Percentiles rank a stretch among this genome's conserved stretches.
phyloP scores from a whole-genome alignment of 2,888 invertebrate species.

The Coronaproctus castanopsis region DNA sequence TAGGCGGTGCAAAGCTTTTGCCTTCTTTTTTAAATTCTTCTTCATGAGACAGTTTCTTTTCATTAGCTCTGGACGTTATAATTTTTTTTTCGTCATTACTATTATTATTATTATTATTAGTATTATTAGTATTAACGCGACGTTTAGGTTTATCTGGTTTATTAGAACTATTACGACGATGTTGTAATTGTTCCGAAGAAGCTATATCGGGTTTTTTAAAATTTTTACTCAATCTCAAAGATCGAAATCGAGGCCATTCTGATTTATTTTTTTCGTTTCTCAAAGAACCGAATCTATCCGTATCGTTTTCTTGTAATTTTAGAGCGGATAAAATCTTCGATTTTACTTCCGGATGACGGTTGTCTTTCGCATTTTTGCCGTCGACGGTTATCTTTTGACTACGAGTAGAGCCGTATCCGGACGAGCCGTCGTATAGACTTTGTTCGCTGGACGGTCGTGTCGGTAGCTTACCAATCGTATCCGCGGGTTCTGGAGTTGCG shows the following conservation, averaged over 20 bases:
- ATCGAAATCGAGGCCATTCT: slow-evolving; percentile 22
- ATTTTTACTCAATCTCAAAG: slow-evolving; percentile 18
- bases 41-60: too few species aligned
- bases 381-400: slow-evolving; percentile 16
- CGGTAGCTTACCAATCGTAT: slow-evolving; percentile 12
- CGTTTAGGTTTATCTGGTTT: too few species aligned
- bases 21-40: too few species aligned
- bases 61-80: too few species aligned
- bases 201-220: neutral
- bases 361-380: slow-evolving; percentile 11
- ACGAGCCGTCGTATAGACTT: slow-evolving; percentile 28
- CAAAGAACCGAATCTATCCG: slow-evolving; percentile 16
- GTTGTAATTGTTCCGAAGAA: too few species aligned
- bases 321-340: neutral
- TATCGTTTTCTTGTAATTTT: neutral
- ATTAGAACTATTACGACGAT: too few species aligned
- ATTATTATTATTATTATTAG: too few species aligned
- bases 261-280: slow-evolving; percentile 13
- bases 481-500: slow-evolving; percentile 4
- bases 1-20: neutral
- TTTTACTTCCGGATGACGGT: slow-evolving; percentile 13
- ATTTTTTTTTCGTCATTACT: too few species aligned
- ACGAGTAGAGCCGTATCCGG: slow-evolving; percentile 32
- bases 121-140: too few species aligned
- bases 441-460: slow-evolving; percentile 27